Base-by-base conservation (phyloP, 1,140 invertebrate genomes). In the Nilaparvata lugens region DNA sequence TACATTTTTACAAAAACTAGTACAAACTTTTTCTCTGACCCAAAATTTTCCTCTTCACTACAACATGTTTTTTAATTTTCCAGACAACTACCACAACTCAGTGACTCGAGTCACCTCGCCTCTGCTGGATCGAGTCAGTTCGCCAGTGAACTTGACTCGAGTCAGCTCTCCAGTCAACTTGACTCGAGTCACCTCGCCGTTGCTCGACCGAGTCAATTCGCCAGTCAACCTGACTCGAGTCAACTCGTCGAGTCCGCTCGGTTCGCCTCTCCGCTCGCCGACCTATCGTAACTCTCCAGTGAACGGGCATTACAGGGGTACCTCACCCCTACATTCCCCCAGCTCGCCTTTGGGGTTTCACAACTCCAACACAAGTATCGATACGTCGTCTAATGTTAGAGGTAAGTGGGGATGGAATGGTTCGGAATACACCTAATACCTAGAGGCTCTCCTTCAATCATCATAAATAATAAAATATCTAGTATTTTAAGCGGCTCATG, bases 331-430 rank as follows among this genome's bases (percentile, higher is more conserved):
- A 2, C 38, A 42, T n/a, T 23, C 35, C 4, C 16, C 9, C 40
- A 13, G 14, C 16, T 24, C 35, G n/a, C 56, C 43, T 4, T 11
- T 35, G 7, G 31, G 31, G 7, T 35, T 28, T 28, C 25, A 35
- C 31, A 35, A 61, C 61, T 56, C 23, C 9, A 57, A 48, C 40
- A 58, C 61, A n/a, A 48, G 52, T 38, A 76, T 86, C 18, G 84
- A 86, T 69, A 84, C 83, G 14, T 83, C 80, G 56, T 85, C 84
- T 23, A 86, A 86, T 63, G 80, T 86, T 11, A 78, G 81, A 72
- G 75, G 74, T 74, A 61, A 53, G 35, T 31, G 31, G 2, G 31
- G 31, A 4, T n/a, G n/a, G n/a, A n/a, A n/a, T n/a, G n/a, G n/a
- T n/a, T n/a, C n/a, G n/a, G n/a, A n/a, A n/a, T n/a, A n/a, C n/a